Percentiles rank a stretch among this genome's conserved stretches.
Conservation (phyloP, 2,888 invertebrate genomes). For the Cephus spinipes region DNA sequence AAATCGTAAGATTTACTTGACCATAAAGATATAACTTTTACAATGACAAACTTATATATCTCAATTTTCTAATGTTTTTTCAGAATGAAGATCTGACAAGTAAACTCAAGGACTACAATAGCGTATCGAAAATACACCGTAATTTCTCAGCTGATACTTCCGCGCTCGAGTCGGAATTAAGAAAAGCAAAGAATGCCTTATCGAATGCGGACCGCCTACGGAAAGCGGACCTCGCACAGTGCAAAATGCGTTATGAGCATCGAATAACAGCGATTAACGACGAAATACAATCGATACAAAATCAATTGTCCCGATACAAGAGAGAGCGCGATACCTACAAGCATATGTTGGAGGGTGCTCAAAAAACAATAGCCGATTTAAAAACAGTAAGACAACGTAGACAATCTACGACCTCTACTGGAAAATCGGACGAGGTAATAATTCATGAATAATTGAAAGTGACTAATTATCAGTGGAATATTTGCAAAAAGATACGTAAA, state of each 20-base stretch:
- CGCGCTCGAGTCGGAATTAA: constrained; percentile 81
- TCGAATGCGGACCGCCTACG: constrained; percentile 78
- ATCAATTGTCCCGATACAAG: constrained; percentile 81
- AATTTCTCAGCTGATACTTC: constrained; percentile 82
- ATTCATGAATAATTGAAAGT: constrained; percentile 15
- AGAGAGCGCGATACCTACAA: constrained; percentile 90
- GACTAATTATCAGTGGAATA: background rate
- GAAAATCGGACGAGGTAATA: constrained; percentile 79
- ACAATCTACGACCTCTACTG: constrained; percentile 71
- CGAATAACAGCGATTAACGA: constrained; percentile 84
- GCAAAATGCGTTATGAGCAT: constrained; percentile 86
- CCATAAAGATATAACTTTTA: background rate
- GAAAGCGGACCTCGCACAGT: constrained; percentile 83
- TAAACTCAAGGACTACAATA: constrained; percentile 87
- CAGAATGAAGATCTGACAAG: constrained; percentile 83
- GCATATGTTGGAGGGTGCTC: constrained; percentile 89
- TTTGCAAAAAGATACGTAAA: background rate
- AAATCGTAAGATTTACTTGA: constrained; percentile 67
- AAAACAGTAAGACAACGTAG: constrained; percentile 67
- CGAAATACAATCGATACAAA: constrained; percentile 85
- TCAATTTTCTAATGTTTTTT: constrained; percentile 23
- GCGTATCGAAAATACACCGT: constrained; percentile 84
- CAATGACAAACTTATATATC: constrained; percentile 3
- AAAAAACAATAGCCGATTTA: constrained; percentile 83
- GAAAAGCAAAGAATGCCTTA: constrained; percentile 74